Percentiles rank a stretch among this genome's conserved stretches.
phyloP scores from a whole-genome alignment of 2,113 vertebrate genomes.

The Syngnathus scovelli region DNA sequence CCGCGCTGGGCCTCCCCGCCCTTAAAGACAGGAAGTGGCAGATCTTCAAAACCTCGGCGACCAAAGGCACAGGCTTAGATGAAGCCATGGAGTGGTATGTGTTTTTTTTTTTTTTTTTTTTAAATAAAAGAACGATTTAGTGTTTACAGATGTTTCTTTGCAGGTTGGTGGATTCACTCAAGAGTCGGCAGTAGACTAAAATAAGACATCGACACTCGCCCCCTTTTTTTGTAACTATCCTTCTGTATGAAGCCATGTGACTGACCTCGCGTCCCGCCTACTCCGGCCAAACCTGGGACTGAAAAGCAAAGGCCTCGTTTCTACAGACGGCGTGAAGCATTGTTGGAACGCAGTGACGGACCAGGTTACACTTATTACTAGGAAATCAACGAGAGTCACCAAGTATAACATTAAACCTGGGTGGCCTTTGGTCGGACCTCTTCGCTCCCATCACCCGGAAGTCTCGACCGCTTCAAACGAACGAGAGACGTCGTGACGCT shows the following conservation, averaged over 20 bases:
- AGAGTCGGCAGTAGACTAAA: slow-evolving; percentile 84
- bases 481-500: neutral
- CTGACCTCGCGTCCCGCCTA: slow-evolving; percentile 30
- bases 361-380: neutral
- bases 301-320: slow-evolving; percentile 10
- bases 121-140: neutral
- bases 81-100: slow-evolving; percentile 95
- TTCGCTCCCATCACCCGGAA: neutral
- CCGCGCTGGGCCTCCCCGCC: slow-evolving; percentile 85
- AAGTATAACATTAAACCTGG: neutral
- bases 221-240: slow-evolving; percentile 57
- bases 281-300: slow-evolving; percentile 39
- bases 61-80: slow-evolving; percentile 91
- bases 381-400: neutral
- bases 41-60: slow-evolving; percentile 97
- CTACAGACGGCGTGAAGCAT: neutral
- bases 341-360: neutral
- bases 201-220: neutral
- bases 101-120: neutral
- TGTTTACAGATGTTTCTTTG: slow-evolving; percentile 12
- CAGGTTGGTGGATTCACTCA: slow-evolving; percentile 94
- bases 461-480: neutral
- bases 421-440: neutral
- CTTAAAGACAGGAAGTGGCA: slow-evolving; percentile 98
- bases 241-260: slow-evolving; percentile 56